Base-by-base conservation (phyloP, 35 echinoderm and acorn worm genomes). In the Amphiura filiformis region DNA sequence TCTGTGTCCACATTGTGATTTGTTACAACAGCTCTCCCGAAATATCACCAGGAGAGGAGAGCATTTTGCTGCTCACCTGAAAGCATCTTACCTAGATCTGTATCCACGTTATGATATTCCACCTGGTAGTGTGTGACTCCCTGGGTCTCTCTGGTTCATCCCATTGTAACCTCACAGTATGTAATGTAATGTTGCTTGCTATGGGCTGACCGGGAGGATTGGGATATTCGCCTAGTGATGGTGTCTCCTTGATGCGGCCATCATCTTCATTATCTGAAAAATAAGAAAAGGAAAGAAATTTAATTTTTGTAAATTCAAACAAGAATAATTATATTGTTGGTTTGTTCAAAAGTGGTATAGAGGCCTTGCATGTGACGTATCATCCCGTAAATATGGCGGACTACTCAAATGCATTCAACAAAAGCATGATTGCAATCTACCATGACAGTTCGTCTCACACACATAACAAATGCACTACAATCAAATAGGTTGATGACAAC, bases 51-150 rank as follows among this genome's bases (percentile, higher is more conserved):
- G n/a, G n/a, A n/a, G n/a, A n/a, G n/a, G n/a, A n/a, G n/a, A n/a
- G n/a, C n/a, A n/a, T n/a, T n/a, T n/a, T n/a, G n/a, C n/a, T n/a
- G n/a, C n/a, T n/a, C n/a, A n/a, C n/a, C n/a, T n/a, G n/a, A n/a
- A n/a, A n/a, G n/a, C n/a, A 36, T 22, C 61, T 70, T 70, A 70
- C 61, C 61, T 70, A 11, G 2, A n/a, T 70, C 61, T 70, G 15
- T 70, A 11, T 96, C 90, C 13, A 86, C 81, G 56, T 79, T 92
- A 57, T 92, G 88, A 36, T 78, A 91, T 56, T 96, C 94, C 37
- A 96, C 37, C 33, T 81, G 76, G 81, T 96, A 96, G 22, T 84
- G 83, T 30, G 88, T 93, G 5, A 97, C 37, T n/a, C 75, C 56
- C 1, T 42, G 26, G 7, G 65, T 34, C 85, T 39, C 12, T 78